phyloP scores from a whole-genome alignment of 1,140 invertebrate species.

The Battus philenor region DNA sequence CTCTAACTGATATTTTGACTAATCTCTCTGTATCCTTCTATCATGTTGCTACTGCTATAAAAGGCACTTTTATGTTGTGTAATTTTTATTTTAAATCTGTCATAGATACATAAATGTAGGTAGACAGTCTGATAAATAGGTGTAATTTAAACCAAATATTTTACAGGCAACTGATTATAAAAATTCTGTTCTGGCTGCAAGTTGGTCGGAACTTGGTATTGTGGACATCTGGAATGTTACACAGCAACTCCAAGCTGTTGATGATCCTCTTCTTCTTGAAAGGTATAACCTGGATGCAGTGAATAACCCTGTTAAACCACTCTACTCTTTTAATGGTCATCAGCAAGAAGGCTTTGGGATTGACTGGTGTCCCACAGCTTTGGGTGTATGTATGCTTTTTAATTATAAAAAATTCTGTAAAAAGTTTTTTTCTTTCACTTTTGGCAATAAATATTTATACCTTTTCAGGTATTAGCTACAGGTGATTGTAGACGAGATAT shows the following conservation, averaged over 20 bases:
- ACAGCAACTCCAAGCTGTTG: constrained; percentile 85
- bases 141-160: no score
- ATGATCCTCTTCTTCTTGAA: constrained; percentile 80
- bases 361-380: constrained; percentile 90
- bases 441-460: constrained; percentile 7
- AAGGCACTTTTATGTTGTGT: no score
- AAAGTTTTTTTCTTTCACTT: background rate
- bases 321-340: constrained; percentile 94
- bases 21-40: no score
- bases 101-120: no score
- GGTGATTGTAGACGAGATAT: constrained; percentile 95
- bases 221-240: constrained; percentile 95
- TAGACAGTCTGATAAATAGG: no score
- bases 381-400: constrained; percentile 78
- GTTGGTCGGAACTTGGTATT: constrained; percentile 94
- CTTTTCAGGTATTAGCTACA: constrained; percentile 85
- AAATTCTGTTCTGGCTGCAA: constrained; percentile 84
- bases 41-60: no score
- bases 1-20: no score
- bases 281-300: constrained; percentile 79
- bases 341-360: constrained; percentile 94
- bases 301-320: constrained; percentile 78
- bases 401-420: background rate
- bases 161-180: constrained; percentile 76
- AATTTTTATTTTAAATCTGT: no score